Evolutionary conservation across 2,888 invertebrate genomes (phyloP).

Genomic region (Lymantria monacha): DNA sequence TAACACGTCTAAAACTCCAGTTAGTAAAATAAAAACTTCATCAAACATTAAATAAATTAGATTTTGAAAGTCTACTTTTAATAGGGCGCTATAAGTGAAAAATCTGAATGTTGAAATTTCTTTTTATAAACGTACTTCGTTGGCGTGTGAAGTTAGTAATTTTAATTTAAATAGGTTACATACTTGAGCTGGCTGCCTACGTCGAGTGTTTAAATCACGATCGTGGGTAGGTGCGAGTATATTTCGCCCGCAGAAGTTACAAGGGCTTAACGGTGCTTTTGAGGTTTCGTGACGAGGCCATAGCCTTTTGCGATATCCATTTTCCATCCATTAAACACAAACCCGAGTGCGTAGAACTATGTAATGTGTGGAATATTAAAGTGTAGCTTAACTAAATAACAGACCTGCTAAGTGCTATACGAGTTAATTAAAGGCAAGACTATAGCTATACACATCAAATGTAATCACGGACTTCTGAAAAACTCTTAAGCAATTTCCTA

Average conservation of each 20-base stretch:
- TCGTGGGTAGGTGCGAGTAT: not conserved
- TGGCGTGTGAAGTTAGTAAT: conserved; percentile 28
- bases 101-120: conserved; percentile 25
- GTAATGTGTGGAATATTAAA: conserved; percentile 13
- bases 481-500: too few relatives aligned
- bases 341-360: conserved; percentile 24
- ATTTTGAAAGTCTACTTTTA: conserved; percentile 12
- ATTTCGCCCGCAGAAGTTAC: conserved; percentile 16
- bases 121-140: conserved; percentile 26
- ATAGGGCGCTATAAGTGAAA: conserved; percentile 35
- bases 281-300: conserved; percentile 27
- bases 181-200: conserved; percentile 16
- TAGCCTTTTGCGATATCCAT: conserved; percentile 28
- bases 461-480: not conserved
- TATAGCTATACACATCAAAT: not conserved
- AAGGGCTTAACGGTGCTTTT: conserved; percentile 26
- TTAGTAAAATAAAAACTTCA: too few relatives aligned
- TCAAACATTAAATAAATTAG: too few relatives aligned
- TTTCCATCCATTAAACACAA: conserved; percentile 36
- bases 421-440: not conserved
- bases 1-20: too few relatives aligned
- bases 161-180: conserved; percentile 38
- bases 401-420: conserved; percentile 1
- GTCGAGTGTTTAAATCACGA: conserved; percentile 24
- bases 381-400: conserved; percentile 12